Evolutionary conservation across 2,888 invertebrate genomes (phyloP), one percentile per base, ranked within the genome.

Genomic region (Ormia ochracea): DNA sequence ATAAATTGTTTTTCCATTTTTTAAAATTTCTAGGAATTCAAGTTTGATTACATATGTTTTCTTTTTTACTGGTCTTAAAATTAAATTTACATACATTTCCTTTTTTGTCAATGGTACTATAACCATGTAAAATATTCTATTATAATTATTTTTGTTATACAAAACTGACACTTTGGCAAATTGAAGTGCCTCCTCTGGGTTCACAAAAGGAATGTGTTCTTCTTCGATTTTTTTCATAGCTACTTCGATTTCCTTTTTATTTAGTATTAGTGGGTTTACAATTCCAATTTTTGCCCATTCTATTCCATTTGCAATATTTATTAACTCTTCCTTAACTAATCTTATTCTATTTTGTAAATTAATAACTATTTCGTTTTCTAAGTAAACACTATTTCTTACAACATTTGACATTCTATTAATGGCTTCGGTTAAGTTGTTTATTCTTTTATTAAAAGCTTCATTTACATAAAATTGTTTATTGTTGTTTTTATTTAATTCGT

Each of bases 71-170:
- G 38, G 59, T 59, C 59, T 59, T 59, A 38, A 38, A 36, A 38
- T 38, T 38, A 59, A 12, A 23, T 59, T 61, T 41, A 43, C 41
- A 41, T 61, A 61, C n/a, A n/a, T 43, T 61, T 61, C 43, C 12
- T 41, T 61, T 38, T 36, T 26, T 43, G 61, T 61, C 23, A 61
- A 38, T 12, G 61, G 43, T n/a, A n/a, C n/a, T n/a, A n/a, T n/a
- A n/a, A n/a, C n/a, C n/a, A n/a, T n/a, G n/a, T n/a, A n/a, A n/a
- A 38, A 61, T 41, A 59, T 61, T 43, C 23, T 61, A 43, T 61
- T 43, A 36, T 61, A 19, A 61, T 21, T 41, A 41, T 28, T n/a
- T n/a, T n/a, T n/a, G n/a, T n/a, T 41, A 28, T 61, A 61, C 28
- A 50, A 50, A 28, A 4, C 28, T 4, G 28, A 28, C 6, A 28